Evolutionary conservation across 2,888 invertebrate species (phyloP), one percentile per base, ranked within the genome.

Genomic region (Panzeria rudis): DNA sequence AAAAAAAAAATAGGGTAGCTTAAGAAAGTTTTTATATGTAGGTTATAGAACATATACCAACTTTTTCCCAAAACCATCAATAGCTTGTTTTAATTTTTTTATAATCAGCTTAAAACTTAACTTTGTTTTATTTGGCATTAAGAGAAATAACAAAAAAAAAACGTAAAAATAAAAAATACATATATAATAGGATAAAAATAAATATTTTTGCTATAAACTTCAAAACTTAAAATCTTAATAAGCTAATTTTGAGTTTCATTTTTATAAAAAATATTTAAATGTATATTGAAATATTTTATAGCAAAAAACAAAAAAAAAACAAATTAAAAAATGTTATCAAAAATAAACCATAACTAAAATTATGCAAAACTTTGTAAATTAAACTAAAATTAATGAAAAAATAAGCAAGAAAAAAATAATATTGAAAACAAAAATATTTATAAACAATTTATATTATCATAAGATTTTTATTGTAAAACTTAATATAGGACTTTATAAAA

Each of bases 391-490:
- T 68, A 77, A 81, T 56, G 47, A 73, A 73, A 62, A 29, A 64
- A 52, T 0, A 76, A 62, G 32, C 4, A 59, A 59, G 23, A 35
- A 72, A 47, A 20, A 35, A 50, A 50, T 17, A 41, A 62, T 62
- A 41, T 52, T 62, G 29, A 75, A 82, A 61, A 69, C 25, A 64
- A 41, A 50, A n/a, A 72, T 66, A 72, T 64, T 72, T 64, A 72
- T 23, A 73, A 66, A 73, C 25, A 73, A 86, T 84, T 87, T 85
- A 87, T 86, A 84, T 76, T 75, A 84, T n/a, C n/a, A n/a, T 83
- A 87, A 86, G 85, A 87, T 75, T 87, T 88, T 84, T 78, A 81
- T 84, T 85, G 82, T 85, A 79, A 85, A 77, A 75, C 85, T 66
- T 85, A 76, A 71, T 75, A 75, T 79, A 82, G 82, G 75, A 75